Percentiles rank a stretch among this genome's conserved stretches.
These are phyloP conservation scores for Manis javanica DNA, from an alignment of 2,797 vertebrate genomes.

Conservation along the genomic window DNA sequence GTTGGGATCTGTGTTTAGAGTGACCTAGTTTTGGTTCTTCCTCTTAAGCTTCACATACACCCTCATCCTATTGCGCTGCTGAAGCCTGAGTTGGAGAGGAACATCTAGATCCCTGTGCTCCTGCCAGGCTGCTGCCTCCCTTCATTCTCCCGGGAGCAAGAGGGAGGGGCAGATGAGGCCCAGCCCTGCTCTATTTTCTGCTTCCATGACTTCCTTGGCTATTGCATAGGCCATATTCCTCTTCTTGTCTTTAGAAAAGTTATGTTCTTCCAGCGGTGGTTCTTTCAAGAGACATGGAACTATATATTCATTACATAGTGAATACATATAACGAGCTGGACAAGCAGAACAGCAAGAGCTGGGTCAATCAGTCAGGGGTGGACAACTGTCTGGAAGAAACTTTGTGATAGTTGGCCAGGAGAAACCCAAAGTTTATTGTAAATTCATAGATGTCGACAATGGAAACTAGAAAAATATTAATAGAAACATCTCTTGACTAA, in stretches of 20 bases:
- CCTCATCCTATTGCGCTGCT: neutral
- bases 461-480: neutral
- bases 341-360: neutral
- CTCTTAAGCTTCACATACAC: neutral
- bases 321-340: neutral
- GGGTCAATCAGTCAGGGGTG: neutral
- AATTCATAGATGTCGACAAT: neutral
- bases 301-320: neutral
- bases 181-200: neutral
- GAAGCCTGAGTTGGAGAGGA: neutral
- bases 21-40: neutral
- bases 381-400: neutral
- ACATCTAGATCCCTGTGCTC: neutral
- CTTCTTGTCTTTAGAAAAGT: neutral
- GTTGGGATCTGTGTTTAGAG: neutral
- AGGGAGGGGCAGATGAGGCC: neutral
- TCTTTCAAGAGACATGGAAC: neutral
- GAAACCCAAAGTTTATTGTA: neutral
- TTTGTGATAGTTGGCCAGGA: neutral
- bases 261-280: neutral
- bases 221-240: neutral
- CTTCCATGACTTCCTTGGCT: neutral
- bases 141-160: neutral
- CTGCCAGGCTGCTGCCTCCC: neutral
- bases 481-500: conserved; percentile 1